Evolutionary conservation across 2,113 vertebrate species (phyloP), one percentile per base, ranked within the genome.

Genomic region (Coregonus clupeaformis): DNA sequence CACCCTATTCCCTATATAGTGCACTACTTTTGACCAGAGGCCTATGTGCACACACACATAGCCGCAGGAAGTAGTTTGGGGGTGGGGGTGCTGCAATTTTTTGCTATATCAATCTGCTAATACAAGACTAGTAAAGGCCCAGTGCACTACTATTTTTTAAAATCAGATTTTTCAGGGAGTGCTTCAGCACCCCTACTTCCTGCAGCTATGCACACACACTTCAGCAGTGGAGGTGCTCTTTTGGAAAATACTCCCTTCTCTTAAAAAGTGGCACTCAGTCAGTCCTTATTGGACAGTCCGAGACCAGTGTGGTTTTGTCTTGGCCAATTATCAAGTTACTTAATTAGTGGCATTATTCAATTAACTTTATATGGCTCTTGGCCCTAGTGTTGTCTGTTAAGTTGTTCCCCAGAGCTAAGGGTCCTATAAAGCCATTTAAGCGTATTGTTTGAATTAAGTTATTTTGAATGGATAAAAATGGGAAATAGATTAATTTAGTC

Each of bases 291-390:
- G 27, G 52, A 36, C 60, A 65, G 22, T 32, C 59, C 57, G 78
- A 80, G 55, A 25, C 25, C 70, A 77, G 59, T 75, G 77, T 72
- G 83, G 85, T 76, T 80, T 74, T 77, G 75, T 76, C 79, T 78
- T 63, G 67, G 76, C 32, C 71, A 52, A 25, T 79, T 74, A 66
- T 78, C 49, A 80, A 73, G 69, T 78, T 73, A 81, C 42, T 77
- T 77, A 71, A 79, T 80, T 80, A 71, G 60, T 67, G 69, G 78
- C 81, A 82, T 78, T 75, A 75, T 80, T 80, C 71, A 71, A 52
- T 89, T 78, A 83, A 80, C 59, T 77, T 80, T 76, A 75, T 80
- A 86, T 74, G 72, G 77, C 75, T 55, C 52, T 63, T 76, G 71
- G 67, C 60, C 68, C 55, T 25, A 20, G 42, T 66, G 55, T n/a